phyloP scores from a whole-genome alignment of 1,140 invertebrate genomes.

The Lordiphosa clarofinis region DNA sequence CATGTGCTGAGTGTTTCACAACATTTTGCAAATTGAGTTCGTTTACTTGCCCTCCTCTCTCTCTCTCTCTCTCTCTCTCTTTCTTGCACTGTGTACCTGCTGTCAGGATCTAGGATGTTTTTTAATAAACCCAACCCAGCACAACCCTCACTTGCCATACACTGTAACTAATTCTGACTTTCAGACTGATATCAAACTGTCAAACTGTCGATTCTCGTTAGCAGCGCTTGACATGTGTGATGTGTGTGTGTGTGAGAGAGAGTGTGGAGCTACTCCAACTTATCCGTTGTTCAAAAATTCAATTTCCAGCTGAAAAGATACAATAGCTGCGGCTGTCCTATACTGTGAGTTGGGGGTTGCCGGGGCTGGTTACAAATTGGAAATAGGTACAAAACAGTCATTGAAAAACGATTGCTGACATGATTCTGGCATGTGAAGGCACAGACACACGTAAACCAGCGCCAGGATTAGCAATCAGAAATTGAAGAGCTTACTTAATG shows the following conservation, averaged over 20 bases:
- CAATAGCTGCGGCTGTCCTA: constrained; percentile 21
- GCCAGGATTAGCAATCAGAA: constrained; percentile 42
- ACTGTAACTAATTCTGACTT: constrained; percentile 74
- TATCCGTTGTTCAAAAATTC: constrained; percentile 70
- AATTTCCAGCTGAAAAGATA: constrained; percentile 73
- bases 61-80: not conserved
- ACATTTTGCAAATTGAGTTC: constrained; percentile 65
- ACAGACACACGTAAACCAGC: constrained; percentile 18
- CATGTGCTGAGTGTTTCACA: constrained; percentile 67
- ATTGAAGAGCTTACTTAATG: constrained; percentile 15
- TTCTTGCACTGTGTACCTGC: not conserved
- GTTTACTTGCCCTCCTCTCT: too few relatives aligned
- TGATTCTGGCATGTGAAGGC: constrained; percentile 42
- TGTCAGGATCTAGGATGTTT: constrained; percentile 14
- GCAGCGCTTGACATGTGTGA: constrained; percentile 17
- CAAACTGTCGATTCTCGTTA: constrained; percentile 75
- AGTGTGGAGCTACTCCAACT: constrained; percentile 24
- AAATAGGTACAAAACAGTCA: constrained; percentile 69
- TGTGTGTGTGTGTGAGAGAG: constrained; percentile 4
- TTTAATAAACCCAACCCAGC: constrained; percentile 70
- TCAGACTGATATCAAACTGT: constrained; percentile 72
- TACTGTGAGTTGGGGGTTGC: not conserved
- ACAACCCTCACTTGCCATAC: constrained; percentile 17
- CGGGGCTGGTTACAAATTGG: constrained; percentile 51
- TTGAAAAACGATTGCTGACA: constrained; percentile 75